Percentiles rank a stretch among this genome's conserved stretches.
These are phyloP conservation scores for Sussaba pulchella DNA, from an alignment of 2,888 invertebrate genomes.

Conservation along the genomic window DNA sequence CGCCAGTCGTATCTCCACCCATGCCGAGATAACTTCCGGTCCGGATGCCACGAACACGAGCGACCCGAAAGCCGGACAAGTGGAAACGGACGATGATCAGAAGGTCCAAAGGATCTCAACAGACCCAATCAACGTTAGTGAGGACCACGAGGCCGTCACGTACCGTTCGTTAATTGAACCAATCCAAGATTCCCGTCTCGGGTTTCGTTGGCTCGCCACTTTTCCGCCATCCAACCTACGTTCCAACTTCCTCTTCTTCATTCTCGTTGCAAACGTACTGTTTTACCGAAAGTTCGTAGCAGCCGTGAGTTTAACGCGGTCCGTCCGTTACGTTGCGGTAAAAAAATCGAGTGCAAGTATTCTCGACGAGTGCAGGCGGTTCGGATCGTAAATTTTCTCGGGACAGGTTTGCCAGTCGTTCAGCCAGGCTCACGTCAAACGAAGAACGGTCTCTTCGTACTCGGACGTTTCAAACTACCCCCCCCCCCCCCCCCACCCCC, in stretches of 20 bases:
- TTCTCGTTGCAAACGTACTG: conserved; percentile 13
- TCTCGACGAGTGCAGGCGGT: conserved; percentile 14
- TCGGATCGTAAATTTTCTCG: conserved; percentile 54
- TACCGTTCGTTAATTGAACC: conserved; percentile 77
- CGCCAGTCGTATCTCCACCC: too few species aligned
- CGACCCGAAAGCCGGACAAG: not conserved
- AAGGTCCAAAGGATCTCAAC: conserved; percentile 55
- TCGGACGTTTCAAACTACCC: conserved; percentile 35
- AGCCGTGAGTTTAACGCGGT: conserved; percentile 35
- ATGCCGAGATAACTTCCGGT: too few species aligned
- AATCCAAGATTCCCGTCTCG: conserved; percentile 64
- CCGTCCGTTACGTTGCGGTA: conserved; percentile 10
- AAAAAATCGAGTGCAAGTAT: conserved; percentile 36
- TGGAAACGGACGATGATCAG: conserved; percentile 13
- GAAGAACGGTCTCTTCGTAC: conserved; percentile 43
- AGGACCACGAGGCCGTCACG: conserved; percentile 73
- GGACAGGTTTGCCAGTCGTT: conserved; percentile 26
- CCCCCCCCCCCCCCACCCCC: not conserved
- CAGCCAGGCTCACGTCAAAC: conserved; percentile 33
- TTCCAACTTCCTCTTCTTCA: conserved; percentile 26
- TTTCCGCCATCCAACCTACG: conserved; percentile 14
- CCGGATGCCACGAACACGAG: too few species aligned
- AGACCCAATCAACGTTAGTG: conserved; percentile 72
- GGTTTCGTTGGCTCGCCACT: conserved; percentile 40
- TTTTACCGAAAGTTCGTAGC: conserved; percentile 14